Base-by-base conservation (phyloP, 1,140 invertebrate species). In the Muscidifurax raptorellus region DNA sequence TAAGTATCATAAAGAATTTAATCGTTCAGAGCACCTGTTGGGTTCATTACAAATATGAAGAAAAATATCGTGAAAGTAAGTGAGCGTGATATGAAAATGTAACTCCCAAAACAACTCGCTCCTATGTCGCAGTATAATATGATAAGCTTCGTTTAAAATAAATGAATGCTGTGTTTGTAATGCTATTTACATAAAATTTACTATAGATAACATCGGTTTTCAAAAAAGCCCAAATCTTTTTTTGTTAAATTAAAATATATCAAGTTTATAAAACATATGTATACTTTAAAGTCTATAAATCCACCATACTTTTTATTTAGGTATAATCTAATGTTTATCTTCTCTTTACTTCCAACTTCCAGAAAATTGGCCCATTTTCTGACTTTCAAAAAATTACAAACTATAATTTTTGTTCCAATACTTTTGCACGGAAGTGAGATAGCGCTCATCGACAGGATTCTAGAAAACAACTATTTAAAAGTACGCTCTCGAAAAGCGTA, bases 11-110 rank as follows among this genome's bases (percentile, higher is more conserved):
- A 81, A 86, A 64, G 75, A 59, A 52, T 69, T 47, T 64, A 83
- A 82, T 87, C 76, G 86, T 86, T 89, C 85, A 89, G 90, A 92
- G 90, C 89, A 92, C 89, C 91, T 91, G 89, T 92, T 92, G 89
- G 90, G 89, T 92, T 90, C 89, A 87, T 90, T 77, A 80, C 85
- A 89, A 87, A 77, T 87, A 75, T 66, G n/a, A 79, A 80, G 52
- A 47, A 7, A 79, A 59, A 44, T 79, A 7, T 72, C 32, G 36
- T 78, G 32, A 77, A 52, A 74, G 2, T 47, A 52, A 74, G 71
- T 82, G 32, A 86, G 18, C 28, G n/a, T 59, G 25, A n/a, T 25
- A 40, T 79, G 44, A 67, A 67, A 86, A 66, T 71, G 64, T 83
- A 86, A 83, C 86, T 88, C 87, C 85, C 44, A 88, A 84, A 87